Evolutionary conservation across 2,113 vertebrate species (phyloP), one percentile per base, ranked within the genome.

Genomic region (Anolis carolinensis): DNA sequence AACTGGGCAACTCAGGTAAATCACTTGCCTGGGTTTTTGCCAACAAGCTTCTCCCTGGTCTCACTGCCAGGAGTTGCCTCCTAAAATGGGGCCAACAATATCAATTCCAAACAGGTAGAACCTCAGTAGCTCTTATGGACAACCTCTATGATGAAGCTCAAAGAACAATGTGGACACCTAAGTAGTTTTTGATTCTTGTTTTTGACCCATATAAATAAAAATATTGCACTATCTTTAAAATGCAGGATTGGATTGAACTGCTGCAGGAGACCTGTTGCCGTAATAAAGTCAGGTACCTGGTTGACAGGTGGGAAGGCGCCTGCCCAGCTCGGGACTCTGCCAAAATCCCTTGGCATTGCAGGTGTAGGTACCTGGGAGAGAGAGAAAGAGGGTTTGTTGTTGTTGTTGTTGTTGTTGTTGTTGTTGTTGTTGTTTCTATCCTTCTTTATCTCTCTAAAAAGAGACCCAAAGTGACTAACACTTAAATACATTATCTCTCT

Each of bases 321-420:
- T 93, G 25, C 96, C 97, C 50, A 97, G 89, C 8, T 96, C 95
- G 86, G 95, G 88, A 6, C 96, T 97, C 11, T 89, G 95, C 98
- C 98, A 98, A 13, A 91, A n/a, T 27, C 97, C 98, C 0, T 90
- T 91, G 0, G 92, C 94, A 1, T 96, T 95, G 0, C 98, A 98
- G 0, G 25, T 95, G 87, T 97, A 98, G 21, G 93, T 94, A 86
- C 94, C 98, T 99, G 88, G n/a, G 18, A 90, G 91, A 84, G 92
- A 50, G 86, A 7, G 2, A 44, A 59, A 84, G 34, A 84, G 30
- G 0, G 2, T 86, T 82, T 92, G 34, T 34, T 70, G 30, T 36
- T 18, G 36, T 1, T 2, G 39, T 44, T 2, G 39, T 44, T 44
- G 39, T 44, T 44, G 5, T 44, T 44, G 2, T 5, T 44, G 39